Evolutionary conservation across 2,113 vertebrate species (phyloP), one percentile per base, ranked within the genome.

Genomic region (Semnopithecus entellus): DNA sequence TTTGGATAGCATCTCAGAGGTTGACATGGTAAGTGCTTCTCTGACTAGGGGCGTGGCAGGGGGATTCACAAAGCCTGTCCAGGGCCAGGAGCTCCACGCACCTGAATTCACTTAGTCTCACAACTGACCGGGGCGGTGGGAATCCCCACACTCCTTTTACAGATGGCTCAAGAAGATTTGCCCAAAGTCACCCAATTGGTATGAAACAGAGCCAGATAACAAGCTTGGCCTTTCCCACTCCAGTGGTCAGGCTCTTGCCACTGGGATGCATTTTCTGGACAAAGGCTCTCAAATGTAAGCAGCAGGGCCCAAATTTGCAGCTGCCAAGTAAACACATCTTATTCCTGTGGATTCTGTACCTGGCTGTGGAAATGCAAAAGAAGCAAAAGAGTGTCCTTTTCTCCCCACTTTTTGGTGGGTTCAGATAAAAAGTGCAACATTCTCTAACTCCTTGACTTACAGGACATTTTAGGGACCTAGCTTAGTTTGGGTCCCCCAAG

Each of bases 1-100:
- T 92, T 98, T 99, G 98, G 99, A 99, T 98, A 99, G 99, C 97
- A 99, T 99, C 98, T 99, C 99, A 83, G 99, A 99, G 97, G 99
- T 99, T 12, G 99, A 99, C 98, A 99, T 99, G 99, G 99, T 99
- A 43, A 92, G 94, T 38, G 50, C 25, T 85, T 32, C 83, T 90
- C 64, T 61, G 5, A n/a, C 35, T 1, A 3, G 9, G 30, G 35
- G 14, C 23, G 23, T 0, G 1, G 40, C 25, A 40, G 1, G 43
- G 14, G 61, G 35, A 22, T 17, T 2, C 68, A 12, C 18, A 3
- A 0, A 78, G 17, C 52, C 59, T 35, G 6, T n/a, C 40, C 30
- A 70, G 25, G 81, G 27, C 35, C 57, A 86, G 64, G 23, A 66
- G 7, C 0, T 8, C 43, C 9, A 20, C 5, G 52, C 23, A 1